These are phyloP conservation scores for Linurgus olivaceus DNA, from an alignment of 2,797 vertebrate species.

Conservation along the genomic window DNA sequence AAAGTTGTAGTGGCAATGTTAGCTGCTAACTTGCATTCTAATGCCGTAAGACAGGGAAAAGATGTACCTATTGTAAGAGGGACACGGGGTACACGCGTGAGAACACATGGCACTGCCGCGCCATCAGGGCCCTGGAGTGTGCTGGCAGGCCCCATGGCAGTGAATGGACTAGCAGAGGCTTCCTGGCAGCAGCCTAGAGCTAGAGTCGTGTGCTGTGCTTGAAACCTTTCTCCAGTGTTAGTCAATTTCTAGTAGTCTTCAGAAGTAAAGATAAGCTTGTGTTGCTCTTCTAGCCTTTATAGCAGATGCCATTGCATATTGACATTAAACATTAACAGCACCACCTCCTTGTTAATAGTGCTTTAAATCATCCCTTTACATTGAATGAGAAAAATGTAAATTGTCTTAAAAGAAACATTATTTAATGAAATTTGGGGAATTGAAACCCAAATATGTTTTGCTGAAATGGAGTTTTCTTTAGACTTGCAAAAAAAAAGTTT, in stretches of 20 bases:
- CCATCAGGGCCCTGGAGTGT: fast-evolving
- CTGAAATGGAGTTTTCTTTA: constrained; percentile 59
- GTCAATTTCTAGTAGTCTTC: background rate
- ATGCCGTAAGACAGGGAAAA: background rate
- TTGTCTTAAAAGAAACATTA: constrained; percentile 45
- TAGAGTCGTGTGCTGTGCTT: background rate
- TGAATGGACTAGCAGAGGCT: background rate
- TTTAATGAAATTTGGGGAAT: constrained; percentile 15
- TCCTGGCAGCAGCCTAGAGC: background rate
- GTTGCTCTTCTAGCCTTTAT: constrained; percentile 61
- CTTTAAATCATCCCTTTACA: constrained; percentile 63
- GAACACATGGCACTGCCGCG: background rate
- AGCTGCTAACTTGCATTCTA: background rate
- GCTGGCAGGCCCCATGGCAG: background rate
- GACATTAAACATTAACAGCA: constrained; percentile 60
- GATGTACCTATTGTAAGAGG: fast-evolving
- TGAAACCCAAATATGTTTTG: constrained; percentile 29
- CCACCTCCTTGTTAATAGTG: constrained; percentile 62
- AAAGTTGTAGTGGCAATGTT: constrained; percentile 14
- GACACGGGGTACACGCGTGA: fast-evolving
- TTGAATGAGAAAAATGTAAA: constrained; percentile 48
- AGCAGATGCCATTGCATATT: constrained; percentile 58
- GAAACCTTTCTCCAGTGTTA: constrained; percentile 2
- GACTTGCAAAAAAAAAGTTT: background rate
- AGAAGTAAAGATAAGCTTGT: constrained; percentile 35